Evolutionary conservation across 2,888 invertebrate species (phyloP), one percentile per base, ranked within the genome.

Genomic region (Campaea margaritaria): DNA sequence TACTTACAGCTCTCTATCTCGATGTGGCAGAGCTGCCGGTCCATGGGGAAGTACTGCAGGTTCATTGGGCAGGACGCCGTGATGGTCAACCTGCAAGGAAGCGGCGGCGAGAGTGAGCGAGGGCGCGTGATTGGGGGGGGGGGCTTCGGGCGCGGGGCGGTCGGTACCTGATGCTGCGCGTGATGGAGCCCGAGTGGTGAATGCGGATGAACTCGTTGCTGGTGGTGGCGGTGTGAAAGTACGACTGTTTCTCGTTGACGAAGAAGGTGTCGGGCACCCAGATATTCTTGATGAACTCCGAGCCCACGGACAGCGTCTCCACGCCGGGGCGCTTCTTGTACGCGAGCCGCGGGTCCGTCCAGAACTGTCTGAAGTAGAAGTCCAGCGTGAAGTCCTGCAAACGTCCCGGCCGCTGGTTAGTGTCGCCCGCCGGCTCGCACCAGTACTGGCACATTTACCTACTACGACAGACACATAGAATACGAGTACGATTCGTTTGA

Each of bases 231-330:
- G 97, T 97, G 93, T 99, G 99, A 93, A 99, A 98, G 94, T 98
- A 99, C 75, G 99, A 98, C 93, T 98, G 98, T 93, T 99, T 99
- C 93, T 99, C 99, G 93, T 99, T 99, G 80, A 99, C 99, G 93
- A 99, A 99, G 94, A 99, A 99, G 72, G 99, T 99, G 92, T 99
- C 99, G 75, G 99, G 99, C 79, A 99, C 98, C 99, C 99, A 99
- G 85, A 99, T 98, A 91, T 97, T 97, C 90, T 97, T 97, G 88
- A 98, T 96, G 92, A 97, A 97, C 89, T 97, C 97, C 65, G 97
- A 97, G 78, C 97, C 97, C 75, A 97, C 97, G 76, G 96, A 96
- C 72, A 97, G 94, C 77, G 96, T 96, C 89, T 97, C 96, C 75
- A 97, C 96, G 75, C 96, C 96, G 73, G 95, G 95, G 79, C 96